Conservation (phyloP, 2,797 vertebrate genomes). For the Carduelis carduelis region DNA sequence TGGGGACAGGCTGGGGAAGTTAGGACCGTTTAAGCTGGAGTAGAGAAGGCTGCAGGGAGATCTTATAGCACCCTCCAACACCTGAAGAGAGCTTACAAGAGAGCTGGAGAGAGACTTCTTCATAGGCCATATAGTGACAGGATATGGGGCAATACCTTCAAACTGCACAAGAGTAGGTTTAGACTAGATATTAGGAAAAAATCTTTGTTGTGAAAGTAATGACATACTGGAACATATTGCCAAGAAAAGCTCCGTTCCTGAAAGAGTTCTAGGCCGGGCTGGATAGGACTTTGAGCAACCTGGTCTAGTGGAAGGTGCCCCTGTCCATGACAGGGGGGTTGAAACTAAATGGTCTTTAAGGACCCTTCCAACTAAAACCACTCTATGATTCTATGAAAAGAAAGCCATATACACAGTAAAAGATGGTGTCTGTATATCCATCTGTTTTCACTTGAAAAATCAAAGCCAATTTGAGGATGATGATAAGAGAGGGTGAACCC, state of each 20-base stretch:
- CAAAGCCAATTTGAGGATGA: fast-evolving
- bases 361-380: neutral
- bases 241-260: neutral
- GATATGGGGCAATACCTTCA: neutral
- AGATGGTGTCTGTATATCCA: too few relatives aligned
- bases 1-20: neutral
- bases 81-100: neutral
- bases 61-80: neutral
- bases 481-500: neutral
- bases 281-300: neutral
- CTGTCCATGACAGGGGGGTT: fast-evolving
- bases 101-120: neutral
- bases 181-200: neutral
- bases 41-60: neutral
- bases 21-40: neutral
- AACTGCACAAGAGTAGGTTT: neutral
- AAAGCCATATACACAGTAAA: neutral
- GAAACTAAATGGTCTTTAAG: neutral
- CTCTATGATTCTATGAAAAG: neutral
- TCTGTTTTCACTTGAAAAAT: neutral
- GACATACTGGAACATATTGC: neutral
- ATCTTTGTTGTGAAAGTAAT: neutral
- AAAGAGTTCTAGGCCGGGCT: neutral
- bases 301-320: neutral
- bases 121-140: neutral